phyloP scores from a whole-genome alignment of 2,113 vertebrate species.

The Apistogramma diplotaenia region DNA sequence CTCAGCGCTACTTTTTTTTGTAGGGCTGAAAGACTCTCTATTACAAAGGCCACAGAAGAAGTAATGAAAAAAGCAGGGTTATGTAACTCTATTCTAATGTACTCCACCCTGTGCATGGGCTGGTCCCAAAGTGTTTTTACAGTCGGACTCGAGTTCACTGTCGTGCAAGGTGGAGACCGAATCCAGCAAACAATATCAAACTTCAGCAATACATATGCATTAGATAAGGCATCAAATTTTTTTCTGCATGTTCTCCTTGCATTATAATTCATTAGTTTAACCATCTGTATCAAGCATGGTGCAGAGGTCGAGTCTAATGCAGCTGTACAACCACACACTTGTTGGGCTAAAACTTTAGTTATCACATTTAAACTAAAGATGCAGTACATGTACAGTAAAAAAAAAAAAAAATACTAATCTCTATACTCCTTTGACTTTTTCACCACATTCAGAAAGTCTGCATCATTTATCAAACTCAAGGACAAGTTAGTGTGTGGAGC shows the following conservation, averaged over 20 bases:
- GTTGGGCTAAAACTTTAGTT: neutral
- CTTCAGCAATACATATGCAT: neutral
- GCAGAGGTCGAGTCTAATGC: neutral
- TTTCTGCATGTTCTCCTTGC: neutral
- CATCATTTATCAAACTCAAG: constrained; percentile 49
- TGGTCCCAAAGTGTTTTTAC: constrained; percentile 46
- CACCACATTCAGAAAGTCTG: constrained; percentile 2
- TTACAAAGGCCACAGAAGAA: constrained; percentile 54
- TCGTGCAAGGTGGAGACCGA: neutral
- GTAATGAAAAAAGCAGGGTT: constrained; percentile 58
- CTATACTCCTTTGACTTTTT: neutral
- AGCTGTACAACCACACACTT: neutral
- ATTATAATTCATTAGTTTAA: neutral
- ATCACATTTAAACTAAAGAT: neutral
- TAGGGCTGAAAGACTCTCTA: constrained; percentile 18
- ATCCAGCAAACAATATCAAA: neutral
- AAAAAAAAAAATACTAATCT: neutral
- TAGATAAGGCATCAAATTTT: neutral
- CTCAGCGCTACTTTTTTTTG: constrained; percentile 1
- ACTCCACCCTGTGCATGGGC: constrained; percentile 65
- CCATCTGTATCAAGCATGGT: neutral
- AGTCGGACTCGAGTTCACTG: constrained; percentile 33
- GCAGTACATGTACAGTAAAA: neutral
- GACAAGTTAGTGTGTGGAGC: constrained; percentile 53
- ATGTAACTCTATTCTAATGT: constrained; percentile 63